A percentile compares a stretch with the other conserved stretches of the same genome.
These are phyloP conservation scores for Falco cherrug DNA, from an alignment of 2,797 vertebrate genomes.

Conservation along the genomic window DNA sequence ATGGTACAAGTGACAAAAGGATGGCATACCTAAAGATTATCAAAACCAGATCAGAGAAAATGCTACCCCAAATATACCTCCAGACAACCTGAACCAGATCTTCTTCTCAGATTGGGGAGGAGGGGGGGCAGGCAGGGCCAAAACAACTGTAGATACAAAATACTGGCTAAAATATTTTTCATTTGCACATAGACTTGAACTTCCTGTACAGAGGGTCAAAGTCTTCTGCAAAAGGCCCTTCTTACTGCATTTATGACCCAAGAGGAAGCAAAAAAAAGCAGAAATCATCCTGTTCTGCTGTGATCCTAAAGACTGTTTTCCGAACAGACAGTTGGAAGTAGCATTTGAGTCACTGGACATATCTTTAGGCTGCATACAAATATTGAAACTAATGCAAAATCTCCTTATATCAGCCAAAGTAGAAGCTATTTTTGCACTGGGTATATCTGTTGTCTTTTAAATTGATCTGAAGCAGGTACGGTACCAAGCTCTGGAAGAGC, in stretches of 20 bases:
- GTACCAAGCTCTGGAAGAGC: background rate
- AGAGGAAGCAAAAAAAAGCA: slow-evolving; percentile 39
- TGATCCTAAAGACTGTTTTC: background rate
- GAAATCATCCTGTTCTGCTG: background rate
- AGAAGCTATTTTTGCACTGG: background rate
- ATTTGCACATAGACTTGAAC: background rate
- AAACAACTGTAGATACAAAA: background rate
- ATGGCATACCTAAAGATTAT: background rate
- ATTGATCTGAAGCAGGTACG: background rate
- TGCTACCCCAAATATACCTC: background rate
- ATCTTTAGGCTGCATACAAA: background rate
- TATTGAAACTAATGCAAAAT: background rate
- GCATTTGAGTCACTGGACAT: background rate
- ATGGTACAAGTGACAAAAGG: background rate
- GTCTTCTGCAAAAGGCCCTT: slow-evolving; percentile 21
- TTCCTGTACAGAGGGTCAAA: background rate
- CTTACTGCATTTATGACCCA: background rate
- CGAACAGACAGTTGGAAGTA: background rate
- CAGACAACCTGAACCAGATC: background rate
- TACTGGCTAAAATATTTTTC: background rate
- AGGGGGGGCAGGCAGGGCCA: too few relatives aligned
- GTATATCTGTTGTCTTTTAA: background rate
- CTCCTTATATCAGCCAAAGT: background rate
- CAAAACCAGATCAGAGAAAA: background rate
- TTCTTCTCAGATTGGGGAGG: background rate